A percentile compares a stretch with the other conserved stretches of the same genome.
Evolutionary conservation across 2,888 invertebrate genomes (phyloP).

Genomic region (Tenodera sinensis): DNA sequence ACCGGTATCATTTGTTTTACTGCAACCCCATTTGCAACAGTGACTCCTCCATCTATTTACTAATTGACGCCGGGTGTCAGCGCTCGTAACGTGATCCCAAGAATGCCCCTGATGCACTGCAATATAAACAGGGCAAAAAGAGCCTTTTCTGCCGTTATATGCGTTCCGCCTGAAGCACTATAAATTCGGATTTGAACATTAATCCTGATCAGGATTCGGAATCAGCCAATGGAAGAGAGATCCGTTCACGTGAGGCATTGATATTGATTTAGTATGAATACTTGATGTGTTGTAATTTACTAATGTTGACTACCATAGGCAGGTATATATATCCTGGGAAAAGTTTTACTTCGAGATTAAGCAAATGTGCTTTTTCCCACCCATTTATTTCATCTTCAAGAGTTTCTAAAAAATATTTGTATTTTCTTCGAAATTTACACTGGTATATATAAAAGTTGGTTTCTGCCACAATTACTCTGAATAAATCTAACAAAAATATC

Average conservation of each 20-base stretch:
- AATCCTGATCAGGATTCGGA: not conserved
- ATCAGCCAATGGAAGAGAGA: not conserved
- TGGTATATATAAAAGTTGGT: too few species aligned
- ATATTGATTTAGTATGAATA: not conserved
- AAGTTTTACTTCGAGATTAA: not conserved
- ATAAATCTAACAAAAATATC: too few species aligned
- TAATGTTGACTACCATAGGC: not conserved
- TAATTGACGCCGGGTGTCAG: too few species aligned
- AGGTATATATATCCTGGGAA: not conserved
- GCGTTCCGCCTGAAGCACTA: not conserved
- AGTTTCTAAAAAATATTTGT: too few species aligned
- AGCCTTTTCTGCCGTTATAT: not conserved
- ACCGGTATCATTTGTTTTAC: too few species aligned
- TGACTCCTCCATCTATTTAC: too few species aligned
- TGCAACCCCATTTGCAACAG: too few species aligned
- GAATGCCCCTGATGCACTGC: not conserved
- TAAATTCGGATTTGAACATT: not conserved
- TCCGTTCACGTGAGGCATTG: not conserved
- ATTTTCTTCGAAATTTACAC: too few species aligned
- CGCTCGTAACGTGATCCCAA: not conserved
- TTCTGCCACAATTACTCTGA: too few species aligned
- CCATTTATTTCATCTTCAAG: too few species aligned
- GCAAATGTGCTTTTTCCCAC: not conserved
- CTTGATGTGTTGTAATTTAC: not conserved
- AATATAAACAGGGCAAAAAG: not conserved